Conservation (phyloP, 2,797 vertebrate genomes). For the Channa striata region DNA sequence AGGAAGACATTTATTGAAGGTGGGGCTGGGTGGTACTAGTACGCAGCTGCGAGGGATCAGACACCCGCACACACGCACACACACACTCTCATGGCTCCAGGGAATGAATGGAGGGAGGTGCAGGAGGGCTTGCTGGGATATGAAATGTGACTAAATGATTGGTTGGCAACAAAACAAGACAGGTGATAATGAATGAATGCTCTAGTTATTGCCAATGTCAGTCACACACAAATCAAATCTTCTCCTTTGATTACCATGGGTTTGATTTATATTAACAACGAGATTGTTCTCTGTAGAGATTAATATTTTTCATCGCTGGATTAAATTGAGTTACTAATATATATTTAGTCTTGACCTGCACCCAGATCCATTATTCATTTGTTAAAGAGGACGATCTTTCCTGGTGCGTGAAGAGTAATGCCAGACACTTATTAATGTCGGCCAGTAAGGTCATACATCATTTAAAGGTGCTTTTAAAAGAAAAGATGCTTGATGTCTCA, state of each 20-base stretch:
- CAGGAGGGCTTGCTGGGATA: constrained; percentile 38
- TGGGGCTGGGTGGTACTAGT: constrained; percentile 9
- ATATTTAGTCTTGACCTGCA: constrained; percentile 56
- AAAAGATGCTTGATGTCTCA: constrained; percentile 48
- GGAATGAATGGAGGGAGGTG: constrained; percentile 65
- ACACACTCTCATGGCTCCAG: constrained; percentile 72
- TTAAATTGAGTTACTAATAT: constrained; percentile 37
- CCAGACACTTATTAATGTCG: constrained; percentile 56
- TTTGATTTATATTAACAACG: constrained; percentile 36
- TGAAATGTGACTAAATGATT: constrained; percentile 65
- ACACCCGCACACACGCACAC: constrained; percentile 7
- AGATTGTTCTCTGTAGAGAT: constrained; percentile 4
- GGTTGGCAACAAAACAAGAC: constrained; percentile 54
- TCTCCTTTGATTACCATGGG: constrained; percentile 6
- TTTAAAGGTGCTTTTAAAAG: constrained; percentile 66
- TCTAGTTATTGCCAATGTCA: constrained; percentile 46
- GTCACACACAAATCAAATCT: constrained; percentile 32
- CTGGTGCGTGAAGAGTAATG: constrained; percentile 17
- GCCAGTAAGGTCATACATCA: constrained; percentile 63
- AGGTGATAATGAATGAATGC: constrained; percentile 67
- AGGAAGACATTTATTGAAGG: constrained; percentile 38
- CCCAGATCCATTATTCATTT: constrained; percentile 64
- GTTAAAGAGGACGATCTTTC: constrained; percentile 45
- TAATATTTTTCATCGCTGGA: constrained; percentile 24
- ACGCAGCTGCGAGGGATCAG: constrained; percentile 28